A percentile compares a stretch with the other conserved stretches of the same genome.
phyloP scores from a whole-genome alignment of 2,797 vertebrate genomes.

The Bradypodion ventrale region DNA sequence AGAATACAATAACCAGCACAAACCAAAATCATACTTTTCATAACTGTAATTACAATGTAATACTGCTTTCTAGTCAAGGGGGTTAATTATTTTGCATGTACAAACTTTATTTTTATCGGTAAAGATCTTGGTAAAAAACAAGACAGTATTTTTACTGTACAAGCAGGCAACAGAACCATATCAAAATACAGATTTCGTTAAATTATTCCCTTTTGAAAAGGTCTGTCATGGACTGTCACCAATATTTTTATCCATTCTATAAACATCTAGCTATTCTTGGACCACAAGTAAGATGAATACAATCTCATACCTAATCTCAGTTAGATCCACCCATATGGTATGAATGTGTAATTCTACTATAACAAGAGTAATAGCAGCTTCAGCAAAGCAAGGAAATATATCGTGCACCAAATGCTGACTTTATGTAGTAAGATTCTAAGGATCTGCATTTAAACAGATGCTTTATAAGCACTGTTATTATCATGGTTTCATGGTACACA shows the following conservation, averaged over 20 bases:
- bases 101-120: conserved; percentile 77
- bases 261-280: conserved; percentile 68
- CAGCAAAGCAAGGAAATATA: conserved; percentile 73
- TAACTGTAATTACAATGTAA: conserved; percentile 77
- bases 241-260: conserved; percentile 65
- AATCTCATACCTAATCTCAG: conserved; percentile 64
- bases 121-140: conserved; percentile 76
- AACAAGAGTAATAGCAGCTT: conserved; percentile 80
- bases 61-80: conserved; percentile 76
- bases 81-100: conserved; percentile 77
- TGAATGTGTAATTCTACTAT: conserved; percentile 71
- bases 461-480: conserved; percentile 66
- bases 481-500: conserved; percentile 65
- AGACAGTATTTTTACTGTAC: conserved; percentile 75
- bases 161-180: conserved; percentile 77
- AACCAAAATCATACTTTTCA: conserved; percentile 73
- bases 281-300: conserved; percentile 49
- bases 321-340: conserved; percentile 62
- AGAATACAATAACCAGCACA: conserved; percentile 77
- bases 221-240: conserved; percentile 68
- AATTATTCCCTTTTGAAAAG: conserved; percentile 72
- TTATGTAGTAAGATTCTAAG: conserved; percentile 73
- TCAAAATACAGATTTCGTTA: conserved; percentile 72
- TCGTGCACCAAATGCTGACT: conserved; percentile 74
- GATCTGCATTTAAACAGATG: conserved; percentile 70